Evolutionary conservation across 2,888 invertebrate species (phyloP), one percentile per base, ranked within the genome.

Genomic region (Aspidiotus rigidus): DNA sequence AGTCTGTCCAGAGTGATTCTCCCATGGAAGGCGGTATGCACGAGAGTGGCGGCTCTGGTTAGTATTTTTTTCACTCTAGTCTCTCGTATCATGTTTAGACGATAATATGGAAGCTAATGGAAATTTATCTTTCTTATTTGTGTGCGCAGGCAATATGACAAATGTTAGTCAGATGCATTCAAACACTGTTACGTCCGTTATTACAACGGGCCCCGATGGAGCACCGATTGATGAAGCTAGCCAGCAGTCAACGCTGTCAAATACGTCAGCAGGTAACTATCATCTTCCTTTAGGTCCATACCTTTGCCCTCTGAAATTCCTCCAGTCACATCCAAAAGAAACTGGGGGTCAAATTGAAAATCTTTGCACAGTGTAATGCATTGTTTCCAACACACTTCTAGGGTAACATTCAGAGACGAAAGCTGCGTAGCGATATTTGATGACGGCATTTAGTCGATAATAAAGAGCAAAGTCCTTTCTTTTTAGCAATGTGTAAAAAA

Each of bases 131-230:
- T 54, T 16, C 49, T 13, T 53, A 63, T 64, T 9, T 55, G 8
- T 11, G 16, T 55, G 11, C n/a, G 15, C 17, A 69, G 69, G 69
- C 41, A 69, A 69, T 42, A 62, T 69, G 62, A 69, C 62, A 7
- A 69, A 69, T 55, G 69, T 62, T 62, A 69, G 62, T 55, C 69
- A 69, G 44, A 69, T 62, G 28, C 62, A 69, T 62, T 62, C 62
- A 39, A 82, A 88, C 77, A 86, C 89, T 71, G 90, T 90, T 74
- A 91, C 90, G 60, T 88, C 90, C 71, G 88, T 93, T 73, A 89
- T 92, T 75, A 92, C 92, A 73, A 92, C 93, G 69, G 93, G 93
- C 6, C 93, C 93, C 15, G 93, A 93, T 80, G 93, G 93, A 71
- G 85, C 90, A 73, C 87, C 88, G 59, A 83, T 93, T 73, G 93